These are phyloP conservation scores for Torymus auratus DNA, from an alignment of 2,888 invertebrate species.

Conservation along the genomic window DNA sequence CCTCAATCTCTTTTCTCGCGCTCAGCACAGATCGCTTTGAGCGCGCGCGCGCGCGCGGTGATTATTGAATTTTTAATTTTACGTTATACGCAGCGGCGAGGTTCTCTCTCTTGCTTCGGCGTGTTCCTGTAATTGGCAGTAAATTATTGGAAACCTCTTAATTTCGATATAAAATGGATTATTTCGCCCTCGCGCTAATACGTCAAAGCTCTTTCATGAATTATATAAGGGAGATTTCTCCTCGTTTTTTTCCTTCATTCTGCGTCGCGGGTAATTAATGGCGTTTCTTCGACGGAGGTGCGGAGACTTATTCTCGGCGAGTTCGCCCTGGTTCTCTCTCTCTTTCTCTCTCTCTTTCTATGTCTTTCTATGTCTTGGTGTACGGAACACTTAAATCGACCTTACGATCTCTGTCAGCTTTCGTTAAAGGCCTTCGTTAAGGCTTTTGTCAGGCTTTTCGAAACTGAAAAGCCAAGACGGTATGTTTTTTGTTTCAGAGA, in stretches of 20 bases:
- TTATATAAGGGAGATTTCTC: not conserved
- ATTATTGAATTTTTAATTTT: conserved; percentile 55
- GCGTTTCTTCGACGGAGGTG: too few species aligned
- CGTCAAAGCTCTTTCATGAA: not conserved
- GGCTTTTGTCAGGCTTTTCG: too few species aligned
- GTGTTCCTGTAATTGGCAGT: conserved; percentile 41
- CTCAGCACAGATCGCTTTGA: conserved; percentile 42
- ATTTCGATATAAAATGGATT: conserved; percentile 42
- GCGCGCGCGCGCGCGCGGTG: conserved; percentile 8
- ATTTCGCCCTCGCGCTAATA: not conserved
- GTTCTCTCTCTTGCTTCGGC: not conserved
- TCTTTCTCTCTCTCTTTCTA: too few species aligned
- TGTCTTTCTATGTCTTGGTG: too few species aligned
- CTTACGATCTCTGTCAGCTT: too few species aligned
- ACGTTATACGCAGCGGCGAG: conserved; percentile 1
- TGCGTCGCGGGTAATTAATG: too few species aligned
- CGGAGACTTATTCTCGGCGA: too few species aligned
- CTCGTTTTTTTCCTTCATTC: not conserved
- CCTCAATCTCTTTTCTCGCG: conserved; percentile 48
- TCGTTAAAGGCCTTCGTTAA: too few species aligned
- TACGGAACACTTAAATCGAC: too few species aligned
- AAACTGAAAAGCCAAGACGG: too few species aligned
- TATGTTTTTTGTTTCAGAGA: too few species aligned
- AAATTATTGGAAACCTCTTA: conserved; percentile 53
- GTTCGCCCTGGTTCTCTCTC: too few species aligned